Evolutionary conservation across 92 coral and sea anemone species (phyloP), one percentile per base, ranked within the genome.

Genomic region (Zoanthus sociatus): DNA sequence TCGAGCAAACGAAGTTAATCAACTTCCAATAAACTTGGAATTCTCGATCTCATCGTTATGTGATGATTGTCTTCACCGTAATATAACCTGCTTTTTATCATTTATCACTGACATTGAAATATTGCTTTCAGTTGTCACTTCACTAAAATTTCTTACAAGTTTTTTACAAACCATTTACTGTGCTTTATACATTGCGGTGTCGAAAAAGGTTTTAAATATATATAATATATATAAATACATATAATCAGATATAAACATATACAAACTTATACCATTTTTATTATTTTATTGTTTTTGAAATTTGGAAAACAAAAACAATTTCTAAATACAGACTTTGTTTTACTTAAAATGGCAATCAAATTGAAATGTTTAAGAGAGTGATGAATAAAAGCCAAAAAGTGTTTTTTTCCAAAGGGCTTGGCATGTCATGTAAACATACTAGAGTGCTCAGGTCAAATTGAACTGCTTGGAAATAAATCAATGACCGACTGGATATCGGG

Each of bases 391-490:
- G 37, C 69, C n/a, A 11, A 16, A 17, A 30, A 69, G 12, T 69
- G 4, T 12, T 20, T 1, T 18, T 67, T 21, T 18, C 10, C 7
- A 5, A 69, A 33, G 45, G 5, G 12, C 30, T 12, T 14, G 72
- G 9, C 14, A 30, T 11, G 45, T 20, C 14, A 76, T 44, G 64
- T 10, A 45, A 50, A 7, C 31, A 16, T n/a, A 13, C 2, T 20
- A 21, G 10, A 58, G 18, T 46, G 78, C 58, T n/a, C 9, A 37
- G 18, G 20, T 78, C 50, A 45, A 45, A 47, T 20, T 20, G 84
- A 60, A 79, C 56, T 17, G 84, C 64, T 15, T 58, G 16, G 15
- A 58, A 13, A 79, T 55, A 78, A 37, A 61, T 63, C 42, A 37
- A 37, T 26, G 9, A 48, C 9, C 53, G 9, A 48, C 53, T 48